These are phyloP conservation scores for Cylindroiulus punctatus DNA, from an alignment of 2,888 invertebrate genomes.

Conservation along the genomic window DNA sequence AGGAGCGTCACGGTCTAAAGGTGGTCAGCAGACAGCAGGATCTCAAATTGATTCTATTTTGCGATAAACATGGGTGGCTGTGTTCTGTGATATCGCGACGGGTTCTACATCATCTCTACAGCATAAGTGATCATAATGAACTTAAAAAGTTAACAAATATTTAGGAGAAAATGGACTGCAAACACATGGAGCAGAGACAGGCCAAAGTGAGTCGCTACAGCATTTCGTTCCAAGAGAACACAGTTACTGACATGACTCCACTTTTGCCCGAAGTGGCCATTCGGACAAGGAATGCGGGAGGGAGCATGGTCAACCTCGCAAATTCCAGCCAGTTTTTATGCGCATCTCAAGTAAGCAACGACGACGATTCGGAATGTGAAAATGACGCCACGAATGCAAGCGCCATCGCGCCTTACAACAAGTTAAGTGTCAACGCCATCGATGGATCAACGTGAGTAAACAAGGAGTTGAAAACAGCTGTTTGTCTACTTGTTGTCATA, in stretches of 20 bases:
- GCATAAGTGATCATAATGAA: not conserved
- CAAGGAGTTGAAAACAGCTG: not conserved
- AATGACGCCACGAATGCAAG: not conserved
- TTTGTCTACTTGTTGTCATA: too few species aligned
- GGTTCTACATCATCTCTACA: not conserved
- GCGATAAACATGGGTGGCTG: not conserved
- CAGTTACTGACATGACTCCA: slow-evolving; percentile 49
- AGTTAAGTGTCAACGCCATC: not conserved
- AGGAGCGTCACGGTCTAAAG: too few species aligned
- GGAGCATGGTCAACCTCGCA: slow-evolving; percentile 35
- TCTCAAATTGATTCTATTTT: too few species aligned
- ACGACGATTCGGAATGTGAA: slow-evolving; percentile 47
- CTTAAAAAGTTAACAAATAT: not conserved
- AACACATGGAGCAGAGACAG: not conserved
- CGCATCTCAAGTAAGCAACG: slow-evolving; percentile 7
- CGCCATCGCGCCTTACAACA: not conserved
- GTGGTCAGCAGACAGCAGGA: too few species aligned
- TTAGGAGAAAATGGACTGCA: slow-evolving; percentile 44
- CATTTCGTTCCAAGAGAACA: slow-evolving; percentile 48
- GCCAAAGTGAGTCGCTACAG: slow-evolving; percentile 49
- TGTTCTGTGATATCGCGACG: not conserved
- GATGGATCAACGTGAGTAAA: not conserved
- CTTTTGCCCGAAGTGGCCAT: slow-evolving; percentile 28
- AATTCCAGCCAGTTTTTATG: not conserved
- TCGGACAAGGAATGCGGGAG: slow-evolving; percentile 42